Evolutionary conservation across 1,140 invertebrate genomes (phyloP).

Genomic region (Cydia pomonella): DNA sequence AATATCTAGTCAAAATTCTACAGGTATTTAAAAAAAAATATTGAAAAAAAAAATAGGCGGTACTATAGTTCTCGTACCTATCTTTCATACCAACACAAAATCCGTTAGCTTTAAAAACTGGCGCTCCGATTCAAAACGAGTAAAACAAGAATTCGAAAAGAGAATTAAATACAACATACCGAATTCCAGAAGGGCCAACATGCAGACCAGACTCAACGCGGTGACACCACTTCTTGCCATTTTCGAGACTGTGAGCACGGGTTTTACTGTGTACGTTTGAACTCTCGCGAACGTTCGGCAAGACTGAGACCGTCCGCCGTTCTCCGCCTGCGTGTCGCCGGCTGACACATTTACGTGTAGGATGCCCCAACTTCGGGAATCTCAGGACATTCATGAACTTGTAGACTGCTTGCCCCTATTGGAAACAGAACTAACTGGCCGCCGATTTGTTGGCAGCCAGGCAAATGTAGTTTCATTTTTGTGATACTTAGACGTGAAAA

Average conservation of each 20-base stretch:
- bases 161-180: constrained; percentile 53
- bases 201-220: constrained; percentile 54
- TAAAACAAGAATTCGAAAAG: constrained; percentile 35
- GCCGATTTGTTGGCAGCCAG: neutral
- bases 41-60: neutral
- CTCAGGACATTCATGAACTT: constrained; percentile 3
- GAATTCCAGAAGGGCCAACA: constrained; percentile 63
- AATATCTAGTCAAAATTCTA: too few species aligned
- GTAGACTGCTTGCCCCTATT: constrained; percentile 10
- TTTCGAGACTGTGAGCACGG: constrained; percentile 33
- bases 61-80: neutral
- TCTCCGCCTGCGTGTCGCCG: constrained; percentile 64
- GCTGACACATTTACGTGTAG: constrained; percentile 53
- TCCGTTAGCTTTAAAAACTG: constrained; percentile 1
- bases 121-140: neutral
- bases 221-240: constrained; percentile 62
- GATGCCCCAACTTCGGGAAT: constrained; percentile 19
- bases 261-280: constrained; percentile 46
- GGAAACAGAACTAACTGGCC: neutral
- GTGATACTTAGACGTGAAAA: neutral
- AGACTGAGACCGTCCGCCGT: constrained; percentile 56
- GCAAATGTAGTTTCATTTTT: neutral
- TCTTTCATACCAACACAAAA: neutral
- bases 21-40: too few species aligned
- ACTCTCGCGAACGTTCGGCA: constrained; percentile 47